Base-by-base conservation (phyloP, 1,140 invertebrate genomes). In the Euura lappo region DNA sequence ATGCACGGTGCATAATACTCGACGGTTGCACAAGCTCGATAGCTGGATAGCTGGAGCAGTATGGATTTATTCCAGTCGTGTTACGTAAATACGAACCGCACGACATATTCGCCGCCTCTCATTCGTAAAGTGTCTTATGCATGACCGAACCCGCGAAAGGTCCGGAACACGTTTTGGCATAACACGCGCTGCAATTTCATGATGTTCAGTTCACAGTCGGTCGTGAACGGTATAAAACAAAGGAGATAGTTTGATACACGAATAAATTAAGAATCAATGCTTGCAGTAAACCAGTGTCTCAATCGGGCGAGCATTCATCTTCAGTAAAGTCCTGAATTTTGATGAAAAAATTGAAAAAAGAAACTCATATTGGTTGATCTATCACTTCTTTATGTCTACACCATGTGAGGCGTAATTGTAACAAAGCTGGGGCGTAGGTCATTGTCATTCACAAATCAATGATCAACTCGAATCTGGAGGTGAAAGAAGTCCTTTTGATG, bases 61-160 rank as follows among this genome's bases (percentile, higher is more conserved):
- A 68, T 68, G 66, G 66, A 68, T 68, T 68, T 68, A 68, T 68
- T 68, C 66, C 66, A 68, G 66, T 68, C 66, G 66, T 68, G 66
- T 68, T 68, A 68, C 66, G 42, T 68, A 13, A 68, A 44, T 13
- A 68, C 66, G 3, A 68, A 44, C 66, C 44, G 7, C 13, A 7
- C 66, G 66, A 68, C 4, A 68, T 68, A 13, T 10, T 6, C 66
- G 4, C 66, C 44, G 66, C 8, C 66, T 68, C 13, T 68, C 66
- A 68, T 68, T 68, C 66, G 44, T 42, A 42, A 68, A 68, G 66
- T 68, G 66, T 68, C 66, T 68, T 28, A 28, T 68, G 66, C 66
- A 68, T 10, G 66, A 42, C 10, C 66, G 28, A 60, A 60, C 51
- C 51, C 13, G 51, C 13, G 13, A 60, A 60, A 60, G 51, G 51